Evolutionary conservation across 2,113 vertebrate genomes (phyloP), one percentile per base, ranked within the genome.

Genomic region (Cnemophilus loriae): DNA sequence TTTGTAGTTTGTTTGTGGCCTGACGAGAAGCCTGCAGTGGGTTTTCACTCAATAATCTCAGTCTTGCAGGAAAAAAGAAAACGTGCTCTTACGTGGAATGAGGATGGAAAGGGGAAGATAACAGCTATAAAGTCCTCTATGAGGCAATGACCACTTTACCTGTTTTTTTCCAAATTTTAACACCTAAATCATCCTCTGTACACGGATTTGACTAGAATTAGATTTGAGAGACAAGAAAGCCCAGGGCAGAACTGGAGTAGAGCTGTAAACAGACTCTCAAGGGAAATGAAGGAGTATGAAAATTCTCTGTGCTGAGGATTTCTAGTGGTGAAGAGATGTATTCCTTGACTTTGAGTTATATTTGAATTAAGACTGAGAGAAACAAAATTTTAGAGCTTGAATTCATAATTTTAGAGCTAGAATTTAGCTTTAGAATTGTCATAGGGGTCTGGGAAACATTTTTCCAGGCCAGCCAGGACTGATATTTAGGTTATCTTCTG

Each of bases 51-150:
- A 59, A 68, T 71, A 70, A n/a, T 57, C 14, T 70, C 16, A 80
- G 13, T 71, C 21, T 33, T 74, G 13, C 6, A 82, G 19, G 21
- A 57, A 53, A 84, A 59, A 75, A 50, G 5, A 63, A 71, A 65
- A 42, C 0, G 0, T 69, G 10, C 11, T 46, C 2, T 44, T 74
- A 49, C 0, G 9, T 79, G 39, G 33, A 67, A 63, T 71, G 33
- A 86, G 16, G 12, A 59, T 28, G 14, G 9, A 63, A 92, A 59
- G 5, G 11, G 2, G 27, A 81, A 28, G 7, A 44, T 13, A 68
- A 24, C 6, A 55, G 10, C 27, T 42, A 18, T 14, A 7, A 52
- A 61, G 7, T 65, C 11, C 15, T 82, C n/a, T 46, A 12, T 46
- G 28, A 75, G 3, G 15, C 20, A 77, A 27, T 56, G n/a, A 30